Percentiles rank a stretch among this genome's conserved stretches.
These are phyloP conservation scores for Antennarius striatus DNA, from an alignment of 2,113 vertebrate genomes.

Conservation along the genomic window DNA sequence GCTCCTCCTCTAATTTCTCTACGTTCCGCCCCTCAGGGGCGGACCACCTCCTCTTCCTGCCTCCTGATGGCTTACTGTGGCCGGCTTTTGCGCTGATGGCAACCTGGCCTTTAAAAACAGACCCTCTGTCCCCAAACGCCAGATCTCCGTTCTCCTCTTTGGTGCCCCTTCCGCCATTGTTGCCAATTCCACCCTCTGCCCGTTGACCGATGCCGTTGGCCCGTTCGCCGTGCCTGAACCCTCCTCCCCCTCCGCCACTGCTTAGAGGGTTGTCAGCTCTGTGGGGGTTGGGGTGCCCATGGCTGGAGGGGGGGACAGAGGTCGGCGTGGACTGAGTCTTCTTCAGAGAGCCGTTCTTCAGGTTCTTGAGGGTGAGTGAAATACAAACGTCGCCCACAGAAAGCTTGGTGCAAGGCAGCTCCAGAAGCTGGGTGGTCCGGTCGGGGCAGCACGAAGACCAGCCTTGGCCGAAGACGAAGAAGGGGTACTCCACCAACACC, in stretches of 20 bases:
- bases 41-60: slow-evolving; percentile 97
- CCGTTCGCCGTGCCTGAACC: slow-evolving; percentile 83
- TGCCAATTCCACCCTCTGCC: slow-evolving; percentile 39
- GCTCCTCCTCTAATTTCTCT: slow-evolving; percentile 93
- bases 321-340: slow-evolving; percentile 87
- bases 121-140: slow-evolving; percentile 83
- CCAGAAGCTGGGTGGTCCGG: slow-evolving; percentile 94
- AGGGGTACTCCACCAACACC: slow-evolving; percentile 96
- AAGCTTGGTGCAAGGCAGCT: slow-evolving; percentile 96
- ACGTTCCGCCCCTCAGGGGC: slow-evolving; percentile 95
- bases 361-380: slow-evolving; percentile 96
- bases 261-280: slow-evolving; percentile 77
- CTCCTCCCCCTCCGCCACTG: slow-evolving; percentile 56
- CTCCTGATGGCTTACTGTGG: slow-evolving; percentile 77
- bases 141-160: slow-evolving; percentile 91
- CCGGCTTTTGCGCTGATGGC: slow-evolving; percentile 75
- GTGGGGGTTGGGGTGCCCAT: slow-evolving; percentile 86
- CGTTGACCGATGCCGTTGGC: slow-evolving; percentile 90
- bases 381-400: slow-evolving; percentile 98
- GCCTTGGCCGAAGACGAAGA: slow-evolving; percentile 99
- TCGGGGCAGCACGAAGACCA: slow-evolving; percentile 99
- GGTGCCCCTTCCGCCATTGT: slow-evolving; percentile 53
- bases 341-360: slow-evolving; percentile 95
- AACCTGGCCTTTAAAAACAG: slow-evolving; percentile 73
- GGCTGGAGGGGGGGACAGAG: slow-evolving; percentile 71